Evolutionary conservation across 2,113 vertebrate species (phyloP).

Genomic region (Dicaeum eximium): DNA sequence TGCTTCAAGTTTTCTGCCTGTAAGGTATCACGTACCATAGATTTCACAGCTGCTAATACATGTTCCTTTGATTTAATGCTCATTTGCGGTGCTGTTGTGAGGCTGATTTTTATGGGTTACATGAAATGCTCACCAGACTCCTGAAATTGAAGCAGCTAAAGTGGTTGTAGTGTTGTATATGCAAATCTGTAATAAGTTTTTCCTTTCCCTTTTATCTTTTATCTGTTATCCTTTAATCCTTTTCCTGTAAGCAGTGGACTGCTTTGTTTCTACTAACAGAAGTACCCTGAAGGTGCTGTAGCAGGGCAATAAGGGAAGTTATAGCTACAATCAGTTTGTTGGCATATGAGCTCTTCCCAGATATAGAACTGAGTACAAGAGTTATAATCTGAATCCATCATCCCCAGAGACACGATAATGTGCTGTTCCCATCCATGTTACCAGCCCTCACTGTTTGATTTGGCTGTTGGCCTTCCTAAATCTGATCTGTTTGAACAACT

Average conservation of each 20-base stretch:
- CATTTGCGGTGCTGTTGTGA: fast-evolving
- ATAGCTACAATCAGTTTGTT: not conserved
- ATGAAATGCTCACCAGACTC: not conserved
- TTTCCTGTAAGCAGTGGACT: not conserved
- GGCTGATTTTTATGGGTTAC: not conserved
- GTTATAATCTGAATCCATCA: not conserved
- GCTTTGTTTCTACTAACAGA: not conserved
- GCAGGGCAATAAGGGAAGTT: not conserved
- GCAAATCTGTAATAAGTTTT: not conserved
- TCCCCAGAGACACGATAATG: not conserved
- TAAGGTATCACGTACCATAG: not conserved
- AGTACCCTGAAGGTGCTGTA: not conserved
- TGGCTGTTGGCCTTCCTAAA: not conserved
- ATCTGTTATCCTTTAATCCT: not conserved
- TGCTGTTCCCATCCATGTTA: not conserved
- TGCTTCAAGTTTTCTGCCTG: not conserved
- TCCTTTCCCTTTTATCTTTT: not conserved
- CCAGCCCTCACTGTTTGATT: not conserved
- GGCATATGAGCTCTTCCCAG: not conserved
- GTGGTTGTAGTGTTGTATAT: not conserved
- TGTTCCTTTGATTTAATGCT: not conserved
- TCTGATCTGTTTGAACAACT: not conserved
- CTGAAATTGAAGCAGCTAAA: not conserved
- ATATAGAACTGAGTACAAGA: not conserved
- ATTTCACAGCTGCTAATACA: not conserved